Evolutionary conservation across 1,140 invertebrate genomes (phyloP), one percentile per base, ranked within the genome.

Genomic region (Eupristina koningsbergeri): DNA sequence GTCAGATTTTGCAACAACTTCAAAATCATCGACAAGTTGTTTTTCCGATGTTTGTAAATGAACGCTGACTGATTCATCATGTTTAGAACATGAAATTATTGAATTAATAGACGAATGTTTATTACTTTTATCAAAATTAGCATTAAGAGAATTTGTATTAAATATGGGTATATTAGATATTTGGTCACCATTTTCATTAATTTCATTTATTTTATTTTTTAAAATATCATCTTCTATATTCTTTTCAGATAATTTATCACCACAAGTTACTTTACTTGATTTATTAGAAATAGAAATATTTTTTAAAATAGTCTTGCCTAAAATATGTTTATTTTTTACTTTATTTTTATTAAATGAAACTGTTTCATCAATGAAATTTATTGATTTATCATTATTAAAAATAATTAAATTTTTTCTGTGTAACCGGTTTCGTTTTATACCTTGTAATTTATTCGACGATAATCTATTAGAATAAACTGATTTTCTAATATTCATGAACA

Each of bases 1-100:
- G 0, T 91, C 91, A 7, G 88, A 89, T 64, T 92, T 92, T 9
- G 91, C 90, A 0, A 91, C 91, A 0, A 92, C 88, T 0, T 90
- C 88, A 63, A 91, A 92, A 61, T 92, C 91, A 2, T 89, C 91
- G 11, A 87, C 77, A 0, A 86, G 58, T 34, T 88, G 86, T 80
- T 92, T 92, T 47, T 91, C 91, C 0, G 88, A 87, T 0, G 86
- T 73, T 29, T 88, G 88, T n/a, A 87, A 81, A 36, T 90, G 89
- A 17, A 89, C 87, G 3, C 64, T 58, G 15, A 31, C 45, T 47
- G 69, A 71, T 8, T 85, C 83, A 11, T 87, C 86, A 3, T 83
- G 0, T 45, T 86, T 84, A 15, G 64, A 15, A 13, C 5, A 31
- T 9, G 29, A 74, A n/a, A 47, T 58, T 34, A 75, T 79, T 34